phyloP scores from a whole-genome alignment of 2,888 invertebrate genomes.

The Micoletzkya japonica region DNA sequence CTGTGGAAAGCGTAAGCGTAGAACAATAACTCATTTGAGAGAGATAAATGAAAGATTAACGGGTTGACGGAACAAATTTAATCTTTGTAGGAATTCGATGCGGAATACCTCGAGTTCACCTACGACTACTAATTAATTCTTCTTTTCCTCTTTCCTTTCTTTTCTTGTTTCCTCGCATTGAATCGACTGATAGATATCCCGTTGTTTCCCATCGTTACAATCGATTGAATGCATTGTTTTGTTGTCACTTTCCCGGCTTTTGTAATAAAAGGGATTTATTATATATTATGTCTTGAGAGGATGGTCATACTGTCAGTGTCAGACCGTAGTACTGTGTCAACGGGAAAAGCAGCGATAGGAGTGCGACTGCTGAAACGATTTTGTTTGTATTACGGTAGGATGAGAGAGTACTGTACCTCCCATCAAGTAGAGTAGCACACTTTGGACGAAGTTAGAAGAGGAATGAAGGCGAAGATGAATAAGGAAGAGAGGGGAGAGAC shows the following conservation, averaged over 20 bases:
- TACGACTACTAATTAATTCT: slow-evolving; percentile 74
- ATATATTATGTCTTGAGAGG: not conserved
- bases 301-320: not conserved
- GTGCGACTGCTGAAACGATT: not conserved
- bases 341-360: not conserved
- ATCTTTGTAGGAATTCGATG: slow-evolving; percentile 91
- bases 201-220: not conserved
- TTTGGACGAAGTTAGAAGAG: slow-evolving; percentile 14
- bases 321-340: slow-evolving; percentile 16
- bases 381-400: not conserved
- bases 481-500: slow-evolving; percentile 1
- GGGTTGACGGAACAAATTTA: no score
- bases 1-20: not conserved
- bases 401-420: slow-evolving; percentile 22
- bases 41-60: slow-evolving; percentile 65
- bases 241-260: not conserved
- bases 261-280: slow-evolving; percentile 5
- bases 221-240: not conserved
- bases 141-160: not conserved
- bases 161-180: slow-evolving; percentile 6
- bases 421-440: slow-evolving; percentile 14
- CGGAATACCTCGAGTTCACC: slow-evolving; percentile 90
- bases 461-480: not conserved
- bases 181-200: not conserved
- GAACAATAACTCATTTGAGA: not conserved